phyloP scores from a whole-genome alignment of 2,113 vertebrate genomes.

The Centropus unirufus region DNA sequence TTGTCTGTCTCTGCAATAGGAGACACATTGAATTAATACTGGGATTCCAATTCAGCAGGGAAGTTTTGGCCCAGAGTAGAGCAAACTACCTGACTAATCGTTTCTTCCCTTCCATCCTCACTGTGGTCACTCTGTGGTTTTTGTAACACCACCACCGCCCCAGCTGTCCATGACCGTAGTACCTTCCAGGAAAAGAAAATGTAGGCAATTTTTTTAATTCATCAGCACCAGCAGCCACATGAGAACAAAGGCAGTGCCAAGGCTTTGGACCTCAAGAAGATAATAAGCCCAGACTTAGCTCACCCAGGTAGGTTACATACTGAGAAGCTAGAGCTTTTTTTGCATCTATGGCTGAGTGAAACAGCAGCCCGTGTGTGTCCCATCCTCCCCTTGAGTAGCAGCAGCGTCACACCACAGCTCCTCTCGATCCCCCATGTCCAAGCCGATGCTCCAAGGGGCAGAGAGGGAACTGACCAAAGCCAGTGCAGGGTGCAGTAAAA shows the following conservation, averaged over 20 bases:
- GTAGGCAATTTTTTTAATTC: neutral
- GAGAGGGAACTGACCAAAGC: neutral
- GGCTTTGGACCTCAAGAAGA: neutral
- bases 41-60: neutral
- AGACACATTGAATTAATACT: neutral
- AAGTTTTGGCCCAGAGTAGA: neutral
- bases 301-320: neutral
- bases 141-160: neutral
- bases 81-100: neutral
- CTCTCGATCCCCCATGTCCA: accelerated
- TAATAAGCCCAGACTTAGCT: neutral
- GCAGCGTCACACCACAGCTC: neutral
- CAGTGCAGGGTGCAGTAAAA: neutral
- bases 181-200: neutral
- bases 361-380: accelerated
- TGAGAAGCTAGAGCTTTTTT: neutral
- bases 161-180: neutral
- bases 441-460: neutral
- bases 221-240: neutral
- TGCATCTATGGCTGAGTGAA: neutral
- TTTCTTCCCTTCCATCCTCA: neutral
- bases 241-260: neutral
- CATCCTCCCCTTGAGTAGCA: accelerated
- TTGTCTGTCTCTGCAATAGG: neutral
- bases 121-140: neutral